Conservation (phyloP, 1,140 invertebrate genomes). For the Anoplolepis gracilipes region DNA sequence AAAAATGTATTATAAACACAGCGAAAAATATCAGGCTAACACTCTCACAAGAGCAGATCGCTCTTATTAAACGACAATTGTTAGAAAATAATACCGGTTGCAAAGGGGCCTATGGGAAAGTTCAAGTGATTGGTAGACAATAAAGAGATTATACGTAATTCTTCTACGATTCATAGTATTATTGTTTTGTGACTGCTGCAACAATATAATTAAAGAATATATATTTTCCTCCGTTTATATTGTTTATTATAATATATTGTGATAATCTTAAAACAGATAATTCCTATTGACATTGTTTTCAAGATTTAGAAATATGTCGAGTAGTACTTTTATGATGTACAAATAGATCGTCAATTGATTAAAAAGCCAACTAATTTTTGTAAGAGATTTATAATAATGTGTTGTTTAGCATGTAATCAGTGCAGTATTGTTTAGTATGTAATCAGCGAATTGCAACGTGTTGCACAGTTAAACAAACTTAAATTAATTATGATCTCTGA, state of each 20-base stretch:
- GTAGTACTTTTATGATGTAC: neutral
- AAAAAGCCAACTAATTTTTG: neutral
- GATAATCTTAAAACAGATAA: neutral
- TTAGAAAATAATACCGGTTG: conserved; percentile 77
- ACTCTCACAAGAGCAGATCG: conserved; percentile 69
- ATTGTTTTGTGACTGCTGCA: neutral
- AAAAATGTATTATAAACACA: conserved; percentile 78
- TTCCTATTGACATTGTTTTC: neutral
- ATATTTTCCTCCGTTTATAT: neutral
- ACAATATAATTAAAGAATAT: neutral
- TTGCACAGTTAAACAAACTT: neutral
- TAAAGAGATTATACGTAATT: neutral
- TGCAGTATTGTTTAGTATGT: too few relatives aligned
- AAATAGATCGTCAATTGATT: neutral
- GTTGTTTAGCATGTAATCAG: too few relatives aligned
- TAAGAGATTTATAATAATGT: too few relatives aligned
- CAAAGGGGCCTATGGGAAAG: conserved; percentile 82
- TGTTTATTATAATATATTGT: neutral
- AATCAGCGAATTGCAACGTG: too few relatives aligned
- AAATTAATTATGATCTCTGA: neutral
- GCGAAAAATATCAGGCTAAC: conserved; percentile 64
- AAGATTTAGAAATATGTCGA: neutral
- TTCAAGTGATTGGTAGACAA: conserved; percentile 73
- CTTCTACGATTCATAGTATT: neutral
- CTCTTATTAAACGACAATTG: conserved; percentile 72